These are phyloP conservation scores for Parascotia fuliginaria DNA, from an alignment of 2,888 invertebrate species.

Conservation along the genomic window DNA sequence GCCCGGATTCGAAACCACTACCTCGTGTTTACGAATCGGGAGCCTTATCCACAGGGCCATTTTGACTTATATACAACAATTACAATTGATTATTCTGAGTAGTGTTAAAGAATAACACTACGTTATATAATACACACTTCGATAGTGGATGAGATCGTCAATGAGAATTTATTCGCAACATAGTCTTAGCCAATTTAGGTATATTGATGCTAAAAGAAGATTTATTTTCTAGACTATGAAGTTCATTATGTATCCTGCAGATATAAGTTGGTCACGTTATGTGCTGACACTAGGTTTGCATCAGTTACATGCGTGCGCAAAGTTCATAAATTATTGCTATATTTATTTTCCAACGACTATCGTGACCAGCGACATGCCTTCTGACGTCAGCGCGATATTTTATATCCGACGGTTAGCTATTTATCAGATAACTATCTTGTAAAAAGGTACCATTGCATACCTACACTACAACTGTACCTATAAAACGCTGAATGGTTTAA, in stretches of 20 bases:
- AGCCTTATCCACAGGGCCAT: no score
- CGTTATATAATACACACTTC: no score
- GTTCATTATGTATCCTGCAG: neutral
- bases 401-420: slow-evolving; percentile 15
- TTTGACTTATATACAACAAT: no score
- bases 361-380: slow-evolving; percentile 28
- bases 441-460: slow-evolving; percentile 2
- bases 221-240: no score
- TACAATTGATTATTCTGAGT: no score
- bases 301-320: slow-evolving; percentile 17
- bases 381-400: slow-evolving; percentile 30
- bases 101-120: no score
- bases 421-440: slow-evolving; percentile 20
- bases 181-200: no score
- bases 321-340: slow-evolving; percentile 24
- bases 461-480: neutral
- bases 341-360: slow-evolving; percentile 26
- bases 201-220: no score
- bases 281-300: neutral
- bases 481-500: neutral
- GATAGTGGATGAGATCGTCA: no score
- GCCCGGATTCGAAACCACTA: no score
- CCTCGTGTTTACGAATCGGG: no score
- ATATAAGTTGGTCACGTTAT: neutral
- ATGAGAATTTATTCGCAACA: no score